These are phyloP conservation scores for Trinorchestia longiramus DNA, from an alignment of 1,140 invertebrate species.

Conservation along the genomic window DNA sequence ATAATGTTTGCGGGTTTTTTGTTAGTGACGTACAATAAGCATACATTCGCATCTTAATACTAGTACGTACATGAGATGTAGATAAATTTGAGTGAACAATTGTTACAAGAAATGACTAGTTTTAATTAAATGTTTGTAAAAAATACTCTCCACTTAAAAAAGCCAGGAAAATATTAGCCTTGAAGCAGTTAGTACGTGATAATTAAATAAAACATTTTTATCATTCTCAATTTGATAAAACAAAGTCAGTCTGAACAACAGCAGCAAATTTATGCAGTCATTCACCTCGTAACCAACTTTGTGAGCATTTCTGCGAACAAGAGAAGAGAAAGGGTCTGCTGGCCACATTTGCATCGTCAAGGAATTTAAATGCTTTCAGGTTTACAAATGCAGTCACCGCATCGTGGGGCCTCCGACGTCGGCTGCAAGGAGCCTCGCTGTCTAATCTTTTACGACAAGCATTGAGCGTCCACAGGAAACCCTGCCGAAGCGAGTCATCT, in stretches of 20 bases:
- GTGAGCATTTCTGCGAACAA: background rate
- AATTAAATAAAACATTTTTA: no score
- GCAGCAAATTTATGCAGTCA: background rate
- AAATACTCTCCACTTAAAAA: no score
- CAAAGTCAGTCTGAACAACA: background rate
- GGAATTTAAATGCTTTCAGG: background rate
- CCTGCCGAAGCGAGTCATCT: background rate
- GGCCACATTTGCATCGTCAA: background rate
- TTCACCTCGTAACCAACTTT: background rate
- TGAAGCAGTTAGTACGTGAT: no score
- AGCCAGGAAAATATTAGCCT: no score
- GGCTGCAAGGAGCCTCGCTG: background rate
- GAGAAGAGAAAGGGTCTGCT: background rate
- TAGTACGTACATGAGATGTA: no score
- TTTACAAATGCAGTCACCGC: background rate
- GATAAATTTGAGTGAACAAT: no score
- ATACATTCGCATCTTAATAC: no score
- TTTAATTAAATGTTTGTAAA: no score
- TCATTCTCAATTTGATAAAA: background rate
- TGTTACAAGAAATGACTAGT: no score
- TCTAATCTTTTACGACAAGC: constrained; percentile 24
- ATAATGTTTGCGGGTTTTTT: no score
- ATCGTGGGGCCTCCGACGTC: background rate
- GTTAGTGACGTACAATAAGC: no score
- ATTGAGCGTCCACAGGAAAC: background rate